Evolutionary conservation across 2,888 invertebrate species (phyloP).

Genomic region (Nasonia oneida): DNA sequence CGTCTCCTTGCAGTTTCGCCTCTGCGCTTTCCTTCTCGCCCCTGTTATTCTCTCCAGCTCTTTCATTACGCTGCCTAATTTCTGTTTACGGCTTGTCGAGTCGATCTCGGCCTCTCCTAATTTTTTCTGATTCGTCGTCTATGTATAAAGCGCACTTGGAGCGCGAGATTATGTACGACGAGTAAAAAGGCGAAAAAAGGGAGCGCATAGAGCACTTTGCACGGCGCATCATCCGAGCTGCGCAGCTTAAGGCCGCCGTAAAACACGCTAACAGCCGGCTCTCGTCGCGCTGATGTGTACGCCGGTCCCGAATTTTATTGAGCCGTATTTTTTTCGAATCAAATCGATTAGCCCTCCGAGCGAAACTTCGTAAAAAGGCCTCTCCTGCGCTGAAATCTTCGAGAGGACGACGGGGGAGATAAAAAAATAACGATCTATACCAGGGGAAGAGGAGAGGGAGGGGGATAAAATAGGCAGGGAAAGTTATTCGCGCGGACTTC

Average conservation of each 20-base stretch:
- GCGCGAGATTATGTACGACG: background rate
- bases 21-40: conserved; percentile 1
- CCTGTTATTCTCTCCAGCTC: background rate
- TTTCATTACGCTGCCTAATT: conserved; percentile 30
- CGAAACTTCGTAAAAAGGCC: background rate
- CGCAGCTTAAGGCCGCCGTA: conserved; percentile 74
- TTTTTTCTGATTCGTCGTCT: conserved; percentile 34
- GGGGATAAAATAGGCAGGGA: background rate
- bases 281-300: conserved; percentile 60
- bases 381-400: background rate
- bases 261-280: conserved; percentile 71
- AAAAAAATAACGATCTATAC: background rate
- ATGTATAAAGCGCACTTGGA: background rate
- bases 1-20: background rate
- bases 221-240: conserved; percentile 70
- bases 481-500: conserved; percentile 55
- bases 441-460: background rate
- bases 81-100: conserved; percentile 48
- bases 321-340: conserved; percentile 53
- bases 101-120: conserved; percentile 62
- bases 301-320: conserved; percentile 42
- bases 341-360: conserved; percentile 40
- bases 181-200: conserved; percentile 11
- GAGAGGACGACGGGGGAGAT: background rate
- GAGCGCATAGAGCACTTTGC: conserved; percentile 69